Evolutionary conservation across 2,888 invertebrate genomes (phyloP).

Genomic region (Germaria angustata): DNA sequence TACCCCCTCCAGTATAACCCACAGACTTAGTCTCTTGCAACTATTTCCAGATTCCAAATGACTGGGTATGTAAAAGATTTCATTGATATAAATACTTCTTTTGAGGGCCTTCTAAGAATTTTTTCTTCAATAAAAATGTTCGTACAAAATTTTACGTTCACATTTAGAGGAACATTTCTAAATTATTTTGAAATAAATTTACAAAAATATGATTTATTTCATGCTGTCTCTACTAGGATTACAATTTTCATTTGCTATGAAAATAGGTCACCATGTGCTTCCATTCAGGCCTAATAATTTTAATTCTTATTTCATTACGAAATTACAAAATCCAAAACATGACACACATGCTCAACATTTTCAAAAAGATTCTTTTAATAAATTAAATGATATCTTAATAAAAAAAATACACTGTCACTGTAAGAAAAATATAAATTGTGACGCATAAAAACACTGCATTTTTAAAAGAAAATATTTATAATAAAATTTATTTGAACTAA

Average conservation of each 20-base stretch:
- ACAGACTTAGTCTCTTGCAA: no score
- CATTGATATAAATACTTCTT: no score
- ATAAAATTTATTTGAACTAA: slow-evolving; percentile 43
- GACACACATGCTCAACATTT: not conserved
- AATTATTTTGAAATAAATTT: no score
- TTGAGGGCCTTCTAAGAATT: no score
- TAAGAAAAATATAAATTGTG: slow-evolving; percentile 33
- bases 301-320: not conserved
- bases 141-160: no score
- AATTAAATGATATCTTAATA: slow-evolving; percentile 26
- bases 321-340: not conserved
- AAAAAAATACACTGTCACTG: not conserved
- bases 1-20: no score
- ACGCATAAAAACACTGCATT: not conserved
- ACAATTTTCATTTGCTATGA: not conserved
- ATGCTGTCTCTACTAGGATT: not conserved
- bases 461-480: not conserved
- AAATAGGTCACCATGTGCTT: slow-evolving; percentile 34
- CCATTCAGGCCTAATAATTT: not conserved
- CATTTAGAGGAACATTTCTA: no score
- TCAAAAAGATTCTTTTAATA: not conserved
- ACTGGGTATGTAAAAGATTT: no score
- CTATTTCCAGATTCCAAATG: no score
- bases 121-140: no score
- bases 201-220: slow-evolving; percentile 28